phyloP scores from a whole-genome alignment of 2,888 invertebrate species.

The Aleiodes alternator region DNA sequence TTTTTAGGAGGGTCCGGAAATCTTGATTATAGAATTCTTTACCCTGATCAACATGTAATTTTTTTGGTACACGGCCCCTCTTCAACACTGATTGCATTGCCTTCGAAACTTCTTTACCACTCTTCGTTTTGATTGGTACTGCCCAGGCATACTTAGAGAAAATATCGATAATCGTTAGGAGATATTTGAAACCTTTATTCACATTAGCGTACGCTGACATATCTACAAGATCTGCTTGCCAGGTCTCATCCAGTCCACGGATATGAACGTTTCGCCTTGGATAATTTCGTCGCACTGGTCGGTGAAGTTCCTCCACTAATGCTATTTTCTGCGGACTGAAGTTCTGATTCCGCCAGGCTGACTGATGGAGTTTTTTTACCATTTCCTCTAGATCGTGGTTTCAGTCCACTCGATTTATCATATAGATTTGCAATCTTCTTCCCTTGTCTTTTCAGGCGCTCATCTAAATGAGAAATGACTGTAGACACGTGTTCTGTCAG shows the following conservation, averaged over 20 bases:
- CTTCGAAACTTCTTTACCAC: conserved; percentile 58
- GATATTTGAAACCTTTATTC: conserved; percentile 66
- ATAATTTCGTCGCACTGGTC: conserved; percentile 67
- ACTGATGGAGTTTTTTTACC: no score
- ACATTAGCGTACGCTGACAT: conserved; percentile 57
- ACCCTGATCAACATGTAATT: conserved; percentile 49
- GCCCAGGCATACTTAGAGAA: conserved; percentile 72
- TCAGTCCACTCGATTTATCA: no score
- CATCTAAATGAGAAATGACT: no score
- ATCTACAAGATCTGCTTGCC: conserved; percentile 63
- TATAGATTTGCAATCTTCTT: no score
- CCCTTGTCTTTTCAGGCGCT: no score
- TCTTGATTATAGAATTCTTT: conserved; percentile 51
- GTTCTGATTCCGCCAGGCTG: no score
- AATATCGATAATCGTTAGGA: conserved; percentile 70
- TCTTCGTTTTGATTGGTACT: conserved; percentile 67
- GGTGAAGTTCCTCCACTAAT: conserved; percentile 63
- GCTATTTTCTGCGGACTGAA: conserved; percentile 24
- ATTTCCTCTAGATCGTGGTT: no score
- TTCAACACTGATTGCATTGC: conserved; percentile 51
- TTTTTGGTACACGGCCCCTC: conserved; percentile 40
- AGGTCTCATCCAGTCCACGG: conserved; percentile 70
- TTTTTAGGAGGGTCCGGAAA: conserved; percentile 45
- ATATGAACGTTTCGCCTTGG: conserved; percentile 62
- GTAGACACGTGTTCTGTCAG: no score